Conservation (phyloP, 30 jellyfish, hydroid and myxozoan genomes). For the Chrysaora quinquecirrha region DNA sequence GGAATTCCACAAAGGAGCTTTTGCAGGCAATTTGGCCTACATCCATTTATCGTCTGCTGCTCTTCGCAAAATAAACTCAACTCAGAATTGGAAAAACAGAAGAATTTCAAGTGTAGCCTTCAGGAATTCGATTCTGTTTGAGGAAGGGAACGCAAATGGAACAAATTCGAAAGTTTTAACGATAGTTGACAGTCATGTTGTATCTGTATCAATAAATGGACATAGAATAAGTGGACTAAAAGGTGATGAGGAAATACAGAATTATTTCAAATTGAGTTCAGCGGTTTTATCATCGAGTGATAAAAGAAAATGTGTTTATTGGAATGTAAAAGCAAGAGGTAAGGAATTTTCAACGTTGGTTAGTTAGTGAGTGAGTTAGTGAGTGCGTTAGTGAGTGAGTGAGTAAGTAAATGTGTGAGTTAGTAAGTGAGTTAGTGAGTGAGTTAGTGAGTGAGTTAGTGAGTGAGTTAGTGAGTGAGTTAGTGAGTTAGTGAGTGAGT, state of each 20-base stretch:
- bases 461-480: no score
- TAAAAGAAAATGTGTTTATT: conserved; percentile 32
- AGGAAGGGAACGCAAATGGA: background rate
- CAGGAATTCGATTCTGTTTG: conserved; percentile 27
- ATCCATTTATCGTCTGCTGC: conserved; percentile 29
- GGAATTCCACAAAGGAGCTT: background rate
- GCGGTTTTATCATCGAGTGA: background rate
- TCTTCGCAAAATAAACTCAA: conserved; percentile 34
- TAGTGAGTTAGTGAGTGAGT: no score
- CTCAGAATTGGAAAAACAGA: conserved; percentile 9
- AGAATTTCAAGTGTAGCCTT: conserved; percentile 27
- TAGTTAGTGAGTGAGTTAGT: no score
- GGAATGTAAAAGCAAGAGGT: conserved; percentile 61
- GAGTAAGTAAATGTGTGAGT: no score
- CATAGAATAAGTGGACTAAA: conserved; percentile 9
- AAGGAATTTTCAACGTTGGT: no score
- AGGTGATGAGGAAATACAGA: conserved; percentile 50
- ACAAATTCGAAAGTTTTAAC: background rate
- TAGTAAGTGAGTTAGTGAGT: no score
- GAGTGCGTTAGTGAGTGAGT: no score
- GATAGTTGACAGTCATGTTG: conserved; percentile 2
- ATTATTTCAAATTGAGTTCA: conserved; percentile 35
- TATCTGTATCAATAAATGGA: conserved; percentile 33
- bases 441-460: no score
- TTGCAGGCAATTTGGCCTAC: background rate